A percentile compares a stretch with the other conserved stretches of the same genome.
phyloP scores from a whole-genome alignment of 2,888 invertebrate genomes.

The Ernsta delagoae region DNA sequence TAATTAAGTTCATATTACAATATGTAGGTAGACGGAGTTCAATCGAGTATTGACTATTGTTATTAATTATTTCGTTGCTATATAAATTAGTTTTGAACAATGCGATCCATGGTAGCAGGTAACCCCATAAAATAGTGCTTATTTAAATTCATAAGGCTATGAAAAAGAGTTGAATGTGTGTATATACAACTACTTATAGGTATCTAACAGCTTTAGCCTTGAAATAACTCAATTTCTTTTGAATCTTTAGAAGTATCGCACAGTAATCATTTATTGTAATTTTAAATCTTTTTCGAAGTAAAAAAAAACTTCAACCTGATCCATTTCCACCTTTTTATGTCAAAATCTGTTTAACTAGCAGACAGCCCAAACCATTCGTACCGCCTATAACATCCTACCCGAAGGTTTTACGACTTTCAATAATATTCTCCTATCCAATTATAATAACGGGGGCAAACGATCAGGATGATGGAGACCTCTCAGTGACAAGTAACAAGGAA shows the following conservation, averaged over 20 bases:
- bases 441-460: not conserved
- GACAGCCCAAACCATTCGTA: not conserved
- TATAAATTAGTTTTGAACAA: too few species aligned
- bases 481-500: too few species aligned
- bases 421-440: slow-evolving; percentile 1
- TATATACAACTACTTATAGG: too few species aligned
- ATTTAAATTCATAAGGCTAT: too few species aligned
- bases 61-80: not conserved
- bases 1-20: slow-evolving; percentile 13
- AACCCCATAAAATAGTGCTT: not conserved
- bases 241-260: too few species aligned
- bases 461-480: not conserved
- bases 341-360: not conserved
- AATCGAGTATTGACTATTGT: not conserved
- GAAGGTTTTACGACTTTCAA: not conserved
- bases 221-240: too few species aligned
- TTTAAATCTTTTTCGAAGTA: too few species aligned
- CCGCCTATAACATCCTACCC: not conserved
- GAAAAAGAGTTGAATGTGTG: too few species aligned
- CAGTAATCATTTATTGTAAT: too few species aligned
- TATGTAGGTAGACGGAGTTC: not conserved
- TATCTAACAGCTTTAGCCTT: too few species aligned
- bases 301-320: too few species aligned
- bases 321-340: not conserved
- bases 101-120: not conserved